These are phyloP conservation scores for Rhimphoctona megacephalus DNA, from an alignment of 2,888 invertebrate genomes.

Conservation along the genomic window DNA sequence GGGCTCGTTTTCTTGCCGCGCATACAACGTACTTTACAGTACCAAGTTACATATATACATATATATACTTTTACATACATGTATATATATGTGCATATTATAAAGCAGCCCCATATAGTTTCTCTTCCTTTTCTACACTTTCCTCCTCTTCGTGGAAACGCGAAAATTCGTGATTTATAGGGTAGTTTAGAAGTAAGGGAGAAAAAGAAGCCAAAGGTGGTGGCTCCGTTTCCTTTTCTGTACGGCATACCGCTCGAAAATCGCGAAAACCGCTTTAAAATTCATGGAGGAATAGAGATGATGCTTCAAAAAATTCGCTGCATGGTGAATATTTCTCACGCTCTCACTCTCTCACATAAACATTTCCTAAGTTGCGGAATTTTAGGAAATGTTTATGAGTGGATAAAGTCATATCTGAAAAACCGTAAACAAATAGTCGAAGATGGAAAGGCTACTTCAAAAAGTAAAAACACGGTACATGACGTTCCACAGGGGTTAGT, in stretches of 20 bases:
- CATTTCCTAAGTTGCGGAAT: too few species aligned
- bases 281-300: conserved; percentile 69
- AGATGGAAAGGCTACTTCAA: too few species aligned
- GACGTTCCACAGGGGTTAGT: too few species aligned
- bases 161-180: conserved; percentile 67
- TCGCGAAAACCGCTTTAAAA: conserved; percentile 62
- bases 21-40: conserved; percentile 69
- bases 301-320: conserved; percentile 61
- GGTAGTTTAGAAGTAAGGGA: conserved; percentile 55
- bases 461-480: too few species aligned
- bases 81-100: not conserved
- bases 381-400: too few species aligned
- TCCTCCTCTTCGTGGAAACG: conserved; percentile 55
- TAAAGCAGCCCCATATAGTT: conserved; percentile 21
- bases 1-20: conserved; percentile 68
- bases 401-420: too few species aligned
- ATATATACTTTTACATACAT: not conserved
- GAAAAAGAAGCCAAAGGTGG: conserved; percentile 45
- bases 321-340: conserved; percentile 55
- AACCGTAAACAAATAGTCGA: too few species aligned
- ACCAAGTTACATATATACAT: conserved; percentile 37
- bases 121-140: conserved; percentile 50
- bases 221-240: conserved; percentile 47
- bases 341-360: conserved; percentile 15
- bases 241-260: conserved; percentile 55